phyloP scores from a whole-genome alignment of 2,888 invertebrate genomes.

The Synanthedon tipuliformis region DNA sequence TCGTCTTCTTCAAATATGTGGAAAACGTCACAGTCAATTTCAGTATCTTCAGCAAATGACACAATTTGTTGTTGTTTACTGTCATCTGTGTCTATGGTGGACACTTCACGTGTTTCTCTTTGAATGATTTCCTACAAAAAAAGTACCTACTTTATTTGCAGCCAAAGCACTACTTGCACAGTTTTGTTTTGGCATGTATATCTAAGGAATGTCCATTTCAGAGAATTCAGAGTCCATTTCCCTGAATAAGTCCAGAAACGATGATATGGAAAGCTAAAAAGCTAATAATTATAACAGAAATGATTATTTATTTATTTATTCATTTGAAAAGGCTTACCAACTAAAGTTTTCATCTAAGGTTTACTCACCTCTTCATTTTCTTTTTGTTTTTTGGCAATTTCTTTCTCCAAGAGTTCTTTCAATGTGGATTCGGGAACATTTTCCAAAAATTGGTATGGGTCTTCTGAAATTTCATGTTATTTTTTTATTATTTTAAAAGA shows the following conservation, averaged over 20 bases:
- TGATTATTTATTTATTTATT: no score
- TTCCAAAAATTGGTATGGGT: slow-evolving; percentile 55
- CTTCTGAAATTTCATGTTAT: slow-evolving; percentile 21
- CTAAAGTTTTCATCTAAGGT: no score
- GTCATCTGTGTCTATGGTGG: neutral
- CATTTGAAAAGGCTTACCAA: no score
- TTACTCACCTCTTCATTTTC: slow-evolving; percentile 11
- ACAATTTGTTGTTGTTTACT: slow-evolving; percentile 6
- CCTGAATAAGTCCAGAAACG: no score
- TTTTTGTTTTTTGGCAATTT: slow-evolving; percentile 26
- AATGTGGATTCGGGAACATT: slow-evolving; percentile 39
- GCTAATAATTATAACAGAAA: no score
- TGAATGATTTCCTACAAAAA: neutral
- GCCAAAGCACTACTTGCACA: no score
- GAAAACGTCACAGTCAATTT: slow-evolving; percentile 26
- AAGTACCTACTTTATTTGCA: no score
- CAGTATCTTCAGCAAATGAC: slow-evolving; percentile 20
- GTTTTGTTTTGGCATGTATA: no score
- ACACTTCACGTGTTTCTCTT: neutral
- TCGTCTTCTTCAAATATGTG: slow-evolving; percentile 41
- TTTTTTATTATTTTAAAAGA: no score
- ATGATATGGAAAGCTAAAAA: no score
- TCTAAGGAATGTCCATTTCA: no score
- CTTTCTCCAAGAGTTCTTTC: slow-evolving; percentile 37
- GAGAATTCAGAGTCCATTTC: no score